Percentiles rank a stretch among this genome's conserved stretches.
Conservation (phyloP, 2,888 invertebrate species). For the Ischnura elegans region DNA sequence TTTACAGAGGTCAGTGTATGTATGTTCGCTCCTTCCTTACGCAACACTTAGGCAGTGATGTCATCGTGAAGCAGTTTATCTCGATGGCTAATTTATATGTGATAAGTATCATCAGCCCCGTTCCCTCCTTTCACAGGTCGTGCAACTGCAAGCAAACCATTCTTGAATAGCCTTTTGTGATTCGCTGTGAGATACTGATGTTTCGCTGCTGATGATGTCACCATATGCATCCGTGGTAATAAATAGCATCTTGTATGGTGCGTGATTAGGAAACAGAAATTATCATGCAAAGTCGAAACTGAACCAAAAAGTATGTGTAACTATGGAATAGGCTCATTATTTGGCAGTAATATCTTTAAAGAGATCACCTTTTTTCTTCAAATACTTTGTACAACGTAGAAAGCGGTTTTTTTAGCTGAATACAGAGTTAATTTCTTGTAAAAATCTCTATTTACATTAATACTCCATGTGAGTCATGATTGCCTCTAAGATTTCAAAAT, state of each 20-base stretch:
- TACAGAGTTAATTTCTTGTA: too few relatives aligned
- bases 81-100: neutral
- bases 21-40: neutral
- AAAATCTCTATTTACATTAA: too few relatives aligned
- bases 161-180: neutral
- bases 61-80: neutral
- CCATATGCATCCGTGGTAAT: neutral
- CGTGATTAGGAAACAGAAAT: neutral
- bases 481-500: too few relatives aligned
- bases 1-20: neutral
- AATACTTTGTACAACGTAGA: too few relatives aligned
- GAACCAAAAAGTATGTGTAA: neutral
- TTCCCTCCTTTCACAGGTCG: neutral
- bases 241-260: neutral
- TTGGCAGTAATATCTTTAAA: too few relatives aligned
- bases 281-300: neutral
- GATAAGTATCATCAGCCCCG: neutral
- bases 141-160: neutral
- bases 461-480: too few relatives aligned
- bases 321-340: too few relatives aligned
- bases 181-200: neutral
- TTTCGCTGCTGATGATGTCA: neutral
- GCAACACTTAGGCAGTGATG: neutral
- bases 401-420: too few relatives aligned
- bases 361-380: too few relatives aligned